phyloP scores from a whole-genome alignment of 2,888 invertebrate genomes.

The Homarus gammarus region DNA sequence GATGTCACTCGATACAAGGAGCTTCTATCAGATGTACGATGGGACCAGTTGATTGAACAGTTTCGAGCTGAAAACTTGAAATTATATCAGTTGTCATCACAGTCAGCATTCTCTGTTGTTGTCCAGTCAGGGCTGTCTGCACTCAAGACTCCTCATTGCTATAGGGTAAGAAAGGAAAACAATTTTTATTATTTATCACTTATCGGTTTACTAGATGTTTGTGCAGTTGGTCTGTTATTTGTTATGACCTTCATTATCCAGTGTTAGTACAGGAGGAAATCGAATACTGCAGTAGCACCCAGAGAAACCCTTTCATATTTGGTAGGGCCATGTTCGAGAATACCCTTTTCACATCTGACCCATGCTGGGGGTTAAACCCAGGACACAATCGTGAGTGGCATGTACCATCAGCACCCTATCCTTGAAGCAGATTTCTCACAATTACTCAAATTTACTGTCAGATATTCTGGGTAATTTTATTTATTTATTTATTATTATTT shows the following conservation, averaged over 20 bases:
- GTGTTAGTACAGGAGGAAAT: no score
- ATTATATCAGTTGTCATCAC: constrained; percentile 93
- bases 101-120: constrained; percentile 94
- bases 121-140: constrained; percentile 96
- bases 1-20: constrained; percentile 80
- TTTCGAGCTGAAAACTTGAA: constrained; percentile 97
- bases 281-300: background rate
- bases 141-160: constrained; percentile 88
- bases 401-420: no score
- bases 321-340: no score
- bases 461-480: no score
- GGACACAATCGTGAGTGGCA: no score
- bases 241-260: no score
- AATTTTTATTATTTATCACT: background rate
- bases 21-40: constrained; percentile 84
- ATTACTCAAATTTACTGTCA: no score
- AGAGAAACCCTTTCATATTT: no score
- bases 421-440: background rate
- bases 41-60: constrained; percentile 91
- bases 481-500: no score
- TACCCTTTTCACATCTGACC: no score
- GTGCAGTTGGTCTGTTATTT: no score
- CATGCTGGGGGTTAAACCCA: no score
- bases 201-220: background rate
- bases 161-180: constrained; percentile 77